Evolutionary conservation across 2,113 vertebrate species (phyloP), one percentile per base, ranked within the genome.

Genomic region (Anguilla rostrata): DNA sequence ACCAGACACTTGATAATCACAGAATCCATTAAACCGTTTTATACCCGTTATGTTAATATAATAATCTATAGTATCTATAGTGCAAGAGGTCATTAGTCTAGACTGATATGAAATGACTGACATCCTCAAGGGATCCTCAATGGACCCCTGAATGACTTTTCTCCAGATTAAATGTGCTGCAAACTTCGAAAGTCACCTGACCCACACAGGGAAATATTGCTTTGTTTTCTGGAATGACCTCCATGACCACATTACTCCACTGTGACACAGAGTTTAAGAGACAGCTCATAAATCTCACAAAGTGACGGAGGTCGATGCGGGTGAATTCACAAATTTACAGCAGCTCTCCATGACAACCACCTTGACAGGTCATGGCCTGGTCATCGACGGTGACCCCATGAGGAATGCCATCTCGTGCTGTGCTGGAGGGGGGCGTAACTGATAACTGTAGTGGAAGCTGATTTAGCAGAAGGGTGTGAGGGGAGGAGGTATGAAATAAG

Each of bases 281-380:
- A 75, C 71, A 75, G 71, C 71, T 75, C 26, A 75, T 75, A 75
- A 75, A 75, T 75, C 71, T 34, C 71, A 29, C 29, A 75, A n/a
- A n/a, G 26, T 8, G 71, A 75, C 34, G 26, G 26, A 75, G 26
- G 71, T n/a, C 26, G n/a, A 75, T 34, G n/a, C 3, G 71, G 71
- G 60, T n/a, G 71, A 75, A 75, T 75, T 75, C 71, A 75, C 71
- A 75, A 75, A 34, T 75, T 75, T 34, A 75, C 71, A 75, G 60
- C 60, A 26, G 26, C n/a, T 75, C 71, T 43, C 79, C 79, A 82
- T 49, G 81, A 49, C 81, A 43, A 49, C 46, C 81, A 82, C 16
- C 81, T 34, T 53, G 81, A 82, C 46, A 14, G 39, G 40, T 22
- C 41, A 29, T 2, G 41, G 81, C 5, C n/a, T 75, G 71, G 40